phyloP scores from a whole-genome alignment of 2,113 vertebrate genomes.

The Corynorhinus townsendii region DNA sequence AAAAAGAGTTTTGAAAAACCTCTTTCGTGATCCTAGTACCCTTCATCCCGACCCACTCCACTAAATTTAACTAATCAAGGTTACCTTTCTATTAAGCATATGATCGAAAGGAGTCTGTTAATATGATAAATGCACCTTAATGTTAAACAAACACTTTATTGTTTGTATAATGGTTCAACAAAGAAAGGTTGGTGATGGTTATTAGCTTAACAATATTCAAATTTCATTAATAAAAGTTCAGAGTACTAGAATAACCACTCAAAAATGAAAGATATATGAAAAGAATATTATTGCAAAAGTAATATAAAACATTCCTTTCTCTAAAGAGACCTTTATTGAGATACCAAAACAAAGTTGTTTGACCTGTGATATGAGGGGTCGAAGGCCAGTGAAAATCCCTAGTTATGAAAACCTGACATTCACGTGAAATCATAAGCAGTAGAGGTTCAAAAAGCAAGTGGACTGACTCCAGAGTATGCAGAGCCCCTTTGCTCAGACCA shows the following conservation, averaged over 20 bases:
- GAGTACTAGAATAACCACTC: background rate
- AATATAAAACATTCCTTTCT: background rate
- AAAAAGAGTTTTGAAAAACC: background rate
- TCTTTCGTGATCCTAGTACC: background rate
- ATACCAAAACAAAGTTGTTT: background rate
- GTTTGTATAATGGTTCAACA: background rate
- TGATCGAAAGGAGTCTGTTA: background rate
- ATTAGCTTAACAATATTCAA: background rate
- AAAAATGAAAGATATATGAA: background rate
- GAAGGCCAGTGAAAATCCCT: background rate
- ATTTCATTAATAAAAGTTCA: background rate
- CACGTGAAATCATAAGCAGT: background rate
- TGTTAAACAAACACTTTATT: background rate
- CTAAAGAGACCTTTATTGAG: background rate
- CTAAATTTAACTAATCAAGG: background rate
- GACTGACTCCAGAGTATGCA: background rate
- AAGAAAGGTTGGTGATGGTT: background rate
- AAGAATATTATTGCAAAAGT: background rate
- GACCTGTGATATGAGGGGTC: background rate
- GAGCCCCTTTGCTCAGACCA: background rate
- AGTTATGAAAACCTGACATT: background rate
- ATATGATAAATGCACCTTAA: background rate
- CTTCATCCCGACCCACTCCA: background rate
- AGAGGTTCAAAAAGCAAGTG: background rate
- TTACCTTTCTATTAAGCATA: background rate